Evolutionary conservation across 2,888 invertebrate genomes (phyloP), one percentile per base, ranked within the genome.

Genomic region (Drosophila formosana): DNA sequence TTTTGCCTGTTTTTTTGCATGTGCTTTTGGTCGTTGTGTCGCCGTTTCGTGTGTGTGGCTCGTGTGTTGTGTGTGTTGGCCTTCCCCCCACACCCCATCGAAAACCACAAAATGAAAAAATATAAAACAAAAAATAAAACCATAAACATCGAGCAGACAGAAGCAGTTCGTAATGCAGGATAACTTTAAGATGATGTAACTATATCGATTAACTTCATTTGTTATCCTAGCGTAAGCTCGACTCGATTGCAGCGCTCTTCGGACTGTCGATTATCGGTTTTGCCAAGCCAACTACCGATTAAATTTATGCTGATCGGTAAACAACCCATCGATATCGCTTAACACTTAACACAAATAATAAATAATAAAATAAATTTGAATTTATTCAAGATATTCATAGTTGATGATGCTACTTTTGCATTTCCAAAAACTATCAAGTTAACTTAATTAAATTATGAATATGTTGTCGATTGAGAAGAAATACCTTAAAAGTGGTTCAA

Each of bases 121-220:
- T 8, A 30, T 4, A 30, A 32, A 9, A 34, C 3, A 34, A 11
- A n/a, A 37, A 11, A 34, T 11, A n/a, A 11, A 37, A 37, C 11
- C 11, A n/a, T 18, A 41, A 56, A 30, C 47, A 50, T 9, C 41
- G 13, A 32, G 39, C 83, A 90, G 91, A 55, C 90, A 91, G 69
- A 91, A 91, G 85, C 82, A 91, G 75, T 90, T 91, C 67, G 72
- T 85, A 74, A 90, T 91, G 90, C 91, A 90, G 85, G 90, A 87
- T 49, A 78, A 78, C 69, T 90, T 50, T 72, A 76, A 75, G 77
- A 89, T 89, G 89, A 90, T 80, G 90, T 90, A 90, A 90, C 68
- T 89, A 87, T 75, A 46, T 57, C 25, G n/a, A 63, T 45, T 6
- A 47, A 64, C 11, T 55, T 13, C 39, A 2, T 26, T 6, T 18